Base-by-base conservation (phyloP, 2,797 vertebrate genomes). In the Periophthalmus magnuspinnatus region DNA sequence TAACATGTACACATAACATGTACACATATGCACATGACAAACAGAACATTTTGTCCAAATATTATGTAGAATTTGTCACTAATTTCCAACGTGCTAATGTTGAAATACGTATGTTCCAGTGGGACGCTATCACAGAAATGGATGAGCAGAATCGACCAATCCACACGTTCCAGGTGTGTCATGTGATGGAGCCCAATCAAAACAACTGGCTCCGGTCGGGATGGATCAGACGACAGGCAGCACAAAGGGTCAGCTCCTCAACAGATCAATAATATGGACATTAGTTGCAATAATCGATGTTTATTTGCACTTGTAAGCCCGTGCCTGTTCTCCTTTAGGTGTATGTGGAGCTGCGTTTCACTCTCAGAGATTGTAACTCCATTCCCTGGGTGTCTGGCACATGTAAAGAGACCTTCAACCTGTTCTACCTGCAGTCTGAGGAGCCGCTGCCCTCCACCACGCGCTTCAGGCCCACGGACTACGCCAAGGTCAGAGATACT, bases 41-140 rank as follows among this genome's bases (percentile, higher is more conserved):
- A 28, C 28, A 1, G 28, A 28, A 28, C 28, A 28, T 28, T 28
- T 28, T 28, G 47, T 5, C 16, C 16, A 19, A 16, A 48, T 48
- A 17, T 48, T 48, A 16, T 48, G 47, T 48, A 16, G 1, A 48
- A 48, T 6, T 56, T 55, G 52, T 55, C 57, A 24, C 24, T 57
- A 0, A 16, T 28, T 34, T 36, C 36, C 3, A 36, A 13, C 14
- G 9, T 4, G 14, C 52, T 55, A 56, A 24, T 5, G 17, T 7
- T 76, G 1, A 17, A 62, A 54, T 34, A 41, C 70, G 61, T 60
- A 11, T 61, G 22, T 56, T 58, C 22, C 89, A 99, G 98, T 99
- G 98, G 98, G 98, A 99, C 69, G 94, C 96, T 70, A 98, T 99
- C 87, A 98, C 97, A 71, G 97, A 98, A 91, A 98, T 99, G 98